Conservation (phyloP, 1,140 invertebrate species). For the Metopolophium dirhodum region DNA sequence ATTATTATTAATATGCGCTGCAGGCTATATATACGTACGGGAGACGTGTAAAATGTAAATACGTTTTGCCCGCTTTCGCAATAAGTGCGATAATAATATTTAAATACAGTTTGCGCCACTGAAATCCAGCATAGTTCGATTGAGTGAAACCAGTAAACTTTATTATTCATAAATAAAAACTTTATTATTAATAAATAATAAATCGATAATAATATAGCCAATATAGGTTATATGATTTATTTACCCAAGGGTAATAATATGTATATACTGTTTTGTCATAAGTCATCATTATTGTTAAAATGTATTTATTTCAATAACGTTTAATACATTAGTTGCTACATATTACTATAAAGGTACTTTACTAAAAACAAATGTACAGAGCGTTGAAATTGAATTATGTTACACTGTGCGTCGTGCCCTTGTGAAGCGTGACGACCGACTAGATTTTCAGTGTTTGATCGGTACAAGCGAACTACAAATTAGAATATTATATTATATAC, state of each 20-base stretch:
- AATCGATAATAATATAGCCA: background rate
- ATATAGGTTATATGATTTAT: no score
- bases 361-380: background rate
- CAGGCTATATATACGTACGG: background rate
- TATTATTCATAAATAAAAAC: background rate
- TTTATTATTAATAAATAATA: background rate
- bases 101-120: background rate
- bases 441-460: background rate
- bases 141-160: background rate
- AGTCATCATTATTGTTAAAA: background rate
- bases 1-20: background rate
- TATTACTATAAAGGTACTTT: background rate
- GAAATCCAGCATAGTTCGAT: no score
- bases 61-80: background rate
- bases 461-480: no score
- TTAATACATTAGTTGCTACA: background rate
- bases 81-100: background rate
- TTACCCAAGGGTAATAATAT: background rate
- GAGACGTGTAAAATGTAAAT: background rate
- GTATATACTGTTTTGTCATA: background rate
- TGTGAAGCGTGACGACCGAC: background rate
- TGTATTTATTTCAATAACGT: background rate
- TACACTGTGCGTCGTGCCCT: background rate
- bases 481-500: no score
- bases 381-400: background rate